phyloP scores from a whole-genome alignment of 2,888 invertebrate genomes.

The Monochamus alternatus region DNA sequence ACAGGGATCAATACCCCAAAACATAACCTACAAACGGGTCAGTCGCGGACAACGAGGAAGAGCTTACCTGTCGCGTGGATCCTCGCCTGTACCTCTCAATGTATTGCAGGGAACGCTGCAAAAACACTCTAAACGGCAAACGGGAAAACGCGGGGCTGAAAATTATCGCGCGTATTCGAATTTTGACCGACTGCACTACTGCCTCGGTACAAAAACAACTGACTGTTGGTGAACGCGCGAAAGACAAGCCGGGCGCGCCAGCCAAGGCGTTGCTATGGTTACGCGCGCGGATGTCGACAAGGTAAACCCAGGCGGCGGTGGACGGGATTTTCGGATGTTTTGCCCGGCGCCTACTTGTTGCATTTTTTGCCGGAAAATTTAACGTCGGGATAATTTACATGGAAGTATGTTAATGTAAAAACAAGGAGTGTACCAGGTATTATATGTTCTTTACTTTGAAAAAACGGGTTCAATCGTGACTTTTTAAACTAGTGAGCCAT shows the following conservation, averaged over 20 bases:
- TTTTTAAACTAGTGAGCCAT: too few species aligned
- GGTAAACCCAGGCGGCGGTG: neutral
- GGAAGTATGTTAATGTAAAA: too few species aligned
- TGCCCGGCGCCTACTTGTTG: too few species aligned
- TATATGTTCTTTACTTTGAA: too few species aligned
- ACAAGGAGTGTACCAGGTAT: too few species aligned
- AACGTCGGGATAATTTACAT: too few species aligned
- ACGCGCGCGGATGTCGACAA: constrained; percentile 31
- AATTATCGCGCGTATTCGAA: constrained; percentile 40
- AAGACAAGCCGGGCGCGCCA: constrained; percentile 27
- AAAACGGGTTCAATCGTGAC: too few species aligned
- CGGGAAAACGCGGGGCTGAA: constrained; percentile 39
- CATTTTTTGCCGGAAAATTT: too few species aligned
- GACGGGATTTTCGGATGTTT: too few species aligned
- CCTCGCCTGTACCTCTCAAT: constrained; percentile 44
- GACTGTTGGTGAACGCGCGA: constrained; percentile 42
- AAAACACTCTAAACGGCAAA: constrained; percentile 49
- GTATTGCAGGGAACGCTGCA: constrained; percentile 34
- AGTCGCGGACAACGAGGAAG: neutral
- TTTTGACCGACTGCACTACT: constrained; percentile 64
- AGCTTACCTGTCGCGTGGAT: constrained; percentile 16
- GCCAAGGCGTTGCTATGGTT: constrained; percentile 49
- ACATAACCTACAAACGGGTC: constrained; percentile 17
- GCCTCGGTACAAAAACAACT: constrained; percentile 67
- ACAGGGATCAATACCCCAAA: constrained; percentile 20